These are phyloP conservation scores for Anolis sagrei DNA, from an alignment of 2,113 vertebrate species.

Conservation along the genomic window DNA sequence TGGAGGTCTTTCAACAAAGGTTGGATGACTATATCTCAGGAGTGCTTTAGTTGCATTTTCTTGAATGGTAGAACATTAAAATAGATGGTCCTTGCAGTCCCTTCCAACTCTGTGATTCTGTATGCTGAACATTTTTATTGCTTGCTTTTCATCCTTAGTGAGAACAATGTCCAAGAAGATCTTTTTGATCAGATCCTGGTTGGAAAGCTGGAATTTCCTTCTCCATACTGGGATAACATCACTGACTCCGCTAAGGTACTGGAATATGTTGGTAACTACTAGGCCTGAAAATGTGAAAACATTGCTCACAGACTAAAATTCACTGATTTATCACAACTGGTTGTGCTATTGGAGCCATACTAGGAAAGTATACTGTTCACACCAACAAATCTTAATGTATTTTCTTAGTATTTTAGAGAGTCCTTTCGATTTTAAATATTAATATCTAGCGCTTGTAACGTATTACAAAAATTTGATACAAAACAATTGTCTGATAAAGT, in stretches of 20 bases:
- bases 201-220: constrained; percentile 92
- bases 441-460: not conserved
- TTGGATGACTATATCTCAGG: too few species aligned
- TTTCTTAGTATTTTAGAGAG: not conserved
- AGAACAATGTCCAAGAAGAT: constrained; percentile 94
- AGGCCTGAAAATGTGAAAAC: not conserved
- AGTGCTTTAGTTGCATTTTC: too few species aligned
- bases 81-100: too few species aligned
- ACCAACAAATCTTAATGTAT: not conserved
- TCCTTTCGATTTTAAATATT: not conserved
- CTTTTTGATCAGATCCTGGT: constrained; percentile 96
- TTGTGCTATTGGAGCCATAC: not conserved
- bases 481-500: not conserved
- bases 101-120: too few species aligned
- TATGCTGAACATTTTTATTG: not conserved
- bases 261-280: not conserved
- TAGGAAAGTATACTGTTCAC: not conserved
- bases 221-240: constrained; percentile 98
- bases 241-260: constrained; percentile 92
- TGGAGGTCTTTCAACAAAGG: too few species aligned
- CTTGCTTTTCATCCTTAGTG: constrained; percentile 76
- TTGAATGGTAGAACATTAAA: too few species aligned
- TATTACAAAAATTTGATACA: not conserved
- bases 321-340: not conserved
- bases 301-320: not conserved